Base-by-base conservation (phyloP, 2,113 vertebrate genomes). In the Hypomesus transpacificus region DNA sequence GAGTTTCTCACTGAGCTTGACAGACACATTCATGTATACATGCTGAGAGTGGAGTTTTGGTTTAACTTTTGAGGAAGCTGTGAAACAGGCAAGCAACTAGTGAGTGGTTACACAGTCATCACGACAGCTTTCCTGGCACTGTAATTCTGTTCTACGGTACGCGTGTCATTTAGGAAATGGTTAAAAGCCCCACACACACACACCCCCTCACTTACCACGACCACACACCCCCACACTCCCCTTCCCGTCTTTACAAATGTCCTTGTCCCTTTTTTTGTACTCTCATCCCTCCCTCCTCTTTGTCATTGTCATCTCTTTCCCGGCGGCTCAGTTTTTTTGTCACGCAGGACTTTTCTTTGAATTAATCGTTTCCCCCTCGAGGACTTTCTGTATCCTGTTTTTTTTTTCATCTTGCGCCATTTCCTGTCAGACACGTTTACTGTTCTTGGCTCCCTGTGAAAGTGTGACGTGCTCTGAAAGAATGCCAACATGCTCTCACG, bases 371-470 rank as follows among this genome's bases (percentile, higher is more conserved):
- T 86, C 80, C 81, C 77, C 78, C 72, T 53, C 31, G 5, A 84
- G 75, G 70, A 63, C 16, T 87, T 81, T 76, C 78, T 79, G 58
- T 50, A 20, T 62, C 11, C 57, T 62, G 26, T 18, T 53, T 76
- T 26, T 81, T 81, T 80, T 76, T 74, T 80, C 88, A 89, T 59
- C 87, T 75, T 78, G 81, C 60, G 68, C 14, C 18, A 58, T 87
- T 91, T 91, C 88, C 89, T 90, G 88, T 89, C 89, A 90, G 57
- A 11, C 24, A 14, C 24, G 66, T 39, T 26, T 26, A 26, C 24
- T 26, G 24, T 26, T 26, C n/a, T n/a, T 3, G 3, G 24, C 7
- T 18, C 3, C 6, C 34, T 34, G 80, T 82, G 80, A 88, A 85
- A 88, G 86, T 82, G 50, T 81, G 60, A 71, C 26, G 20, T 64